phyloP scores from a whole-genome alignment of 2,888 invertebrate genomes.

The Pterostichus niger region DNA sequence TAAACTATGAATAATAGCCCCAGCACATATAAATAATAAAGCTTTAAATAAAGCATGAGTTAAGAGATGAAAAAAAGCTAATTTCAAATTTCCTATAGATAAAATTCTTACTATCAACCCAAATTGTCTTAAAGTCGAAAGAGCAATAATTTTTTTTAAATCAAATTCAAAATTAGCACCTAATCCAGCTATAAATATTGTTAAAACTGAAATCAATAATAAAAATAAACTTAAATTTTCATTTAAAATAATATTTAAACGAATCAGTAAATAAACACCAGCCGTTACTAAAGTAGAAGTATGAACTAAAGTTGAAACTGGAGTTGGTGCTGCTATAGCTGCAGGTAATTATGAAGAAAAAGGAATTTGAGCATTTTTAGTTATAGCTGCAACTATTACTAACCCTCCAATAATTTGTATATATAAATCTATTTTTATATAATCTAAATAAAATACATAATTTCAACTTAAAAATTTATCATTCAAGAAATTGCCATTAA shows the following conservation, averaged over 20 bases:
- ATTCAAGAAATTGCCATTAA: conserved; percentile 82
- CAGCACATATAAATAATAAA: conserved; percentile 83
- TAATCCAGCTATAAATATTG: conserved; percentile 82
- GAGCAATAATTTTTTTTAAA: conserved; percentile 89
- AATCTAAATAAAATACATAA: conserved; percentile 74
- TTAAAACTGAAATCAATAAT: conserved; percentile 81
- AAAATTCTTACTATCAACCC: conserved; percentile 83
- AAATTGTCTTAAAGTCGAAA: conserved; percentile 87
- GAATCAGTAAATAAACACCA: conserved; percentile 83
- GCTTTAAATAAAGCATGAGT: conserved; percentile 87
- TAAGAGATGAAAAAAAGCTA: conserved; percentile 85
- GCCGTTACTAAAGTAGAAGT: conserved; percentile 61
- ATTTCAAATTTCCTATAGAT: conserved; percentile 78
- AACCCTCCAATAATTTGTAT: conserved; percentile 77
- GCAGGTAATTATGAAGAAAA: conserved; percentile 88
- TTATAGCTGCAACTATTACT: conserved; percentile 81
- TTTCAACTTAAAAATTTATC: conserved; percentile 78
- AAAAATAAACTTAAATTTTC: conserved; percentile 72
- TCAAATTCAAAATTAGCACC: conserved; percentile 84
- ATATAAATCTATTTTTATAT: conserved; percentile 77
- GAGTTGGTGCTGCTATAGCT: conserved; percentile 88
- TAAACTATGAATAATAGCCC: conserved; percentile 84
- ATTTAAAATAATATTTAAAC: conserved; percentile 80
- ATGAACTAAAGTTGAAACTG: conserved; percentile 82
- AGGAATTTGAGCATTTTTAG: conserved; percentile 90